Evolutionary conservation across 2,888 invertebrate species (phyloP).

Genomic region (Synergus laeviventris): DNA sequence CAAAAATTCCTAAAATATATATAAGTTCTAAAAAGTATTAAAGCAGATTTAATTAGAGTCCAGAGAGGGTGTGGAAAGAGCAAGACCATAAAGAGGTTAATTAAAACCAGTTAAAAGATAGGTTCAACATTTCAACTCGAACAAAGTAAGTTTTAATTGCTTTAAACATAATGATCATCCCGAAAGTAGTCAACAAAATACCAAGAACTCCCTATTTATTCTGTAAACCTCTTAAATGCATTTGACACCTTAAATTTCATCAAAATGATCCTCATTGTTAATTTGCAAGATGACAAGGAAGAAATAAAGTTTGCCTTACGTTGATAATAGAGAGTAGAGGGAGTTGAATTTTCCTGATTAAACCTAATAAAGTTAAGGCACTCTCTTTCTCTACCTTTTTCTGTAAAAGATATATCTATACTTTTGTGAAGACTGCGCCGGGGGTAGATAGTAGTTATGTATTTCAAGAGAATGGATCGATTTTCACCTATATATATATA

Average conservation of each 20-base stretch:
- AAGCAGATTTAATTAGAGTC: too few relatives aligned
- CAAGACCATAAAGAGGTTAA: too few relatives aligned
- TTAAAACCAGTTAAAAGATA: too few relatives aligned
- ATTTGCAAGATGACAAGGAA: conserved; percentile 19
- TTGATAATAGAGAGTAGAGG: background rate
- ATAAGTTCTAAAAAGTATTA: too few relatives aligned
- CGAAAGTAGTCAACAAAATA: background rate
- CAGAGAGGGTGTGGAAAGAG: too few relatives aligned
- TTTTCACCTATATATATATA: conserved; percentile 23
- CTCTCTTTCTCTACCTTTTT: background rate
- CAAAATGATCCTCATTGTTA: background rate
- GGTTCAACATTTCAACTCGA: too few relatives aligned
- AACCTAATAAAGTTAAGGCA: conserved; percentile 21
- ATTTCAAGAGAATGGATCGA: conserved; percentile 15
- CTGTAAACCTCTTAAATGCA: background rate
- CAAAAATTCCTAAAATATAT: too few relatives aligned
- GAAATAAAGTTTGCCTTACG: background rate
- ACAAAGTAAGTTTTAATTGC: too few relatives aligned
- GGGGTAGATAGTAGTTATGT: background rate
- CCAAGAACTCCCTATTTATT: background rate
- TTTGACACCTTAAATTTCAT: conserved; percentile 18
- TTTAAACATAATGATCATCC: too few relatives aligned
- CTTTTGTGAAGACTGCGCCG: background rate
- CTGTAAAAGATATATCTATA: background rate
- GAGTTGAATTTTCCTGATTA: background rate